A percentile compares a stretch with the other conserved stretches of the same genome.
phyloP scores from a whole-genome alignment of 2,797 vertebrate species.

The Smutsia temminckii region DNA sequence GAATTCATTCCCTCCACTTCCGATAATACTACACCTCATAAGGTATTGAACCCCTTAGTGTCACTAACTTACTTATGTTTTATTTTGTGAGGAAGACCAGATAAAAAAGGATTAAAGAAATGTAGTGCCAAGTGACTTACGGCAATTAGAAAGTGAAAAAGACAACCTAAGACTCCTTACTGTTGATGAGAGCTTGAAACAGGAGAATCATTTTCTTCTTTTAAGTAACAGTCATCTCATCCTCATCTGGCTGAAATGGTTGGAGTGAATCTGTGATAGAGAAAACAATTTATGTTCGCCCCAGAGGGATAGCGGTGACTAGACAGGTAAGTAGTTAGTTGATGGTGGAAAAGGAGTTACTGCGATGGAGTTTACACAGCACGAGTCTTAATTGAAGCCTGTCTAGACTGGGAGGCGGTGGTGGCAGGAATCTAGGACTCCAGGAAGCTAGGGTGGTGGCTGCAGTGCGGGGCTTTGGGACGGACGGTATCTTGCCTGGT shows the following conservation, averaged over 20 bases:
- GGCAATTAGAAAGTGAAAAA: background rate
- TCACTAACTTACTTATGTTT: background rate
- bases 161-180: background rate
- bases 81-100: background rate
- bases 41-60: background rate
- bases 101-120: background rate
- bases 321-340: background rate
- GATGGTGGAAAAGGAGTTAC: background rate
- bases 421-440: background rate
- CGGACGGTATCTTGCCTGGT: background rate
- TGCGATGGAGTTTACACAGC: background rate
- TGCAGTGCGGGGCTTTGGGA: background rate
- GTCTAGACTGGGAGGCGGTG: fast-evolving
- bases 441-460: background rate
- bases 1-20: background rate
- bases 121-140: background rate
- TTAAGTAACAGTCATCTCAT: background rate
- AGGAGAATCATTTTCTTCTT: background rate
- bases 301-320: background rate
- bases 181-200: background rate
- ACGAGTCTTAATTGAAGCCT: background rate
- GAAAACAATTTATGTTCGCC: slow-evolving; percentile 11
- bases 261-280: background rate
- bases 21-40: background rate
- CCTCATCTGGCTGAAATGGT: background rate